Base-by-base conservation (phyloP, 53 echinoderm and acorn worm genomes). In the Echinometra lucunter region DNA sequence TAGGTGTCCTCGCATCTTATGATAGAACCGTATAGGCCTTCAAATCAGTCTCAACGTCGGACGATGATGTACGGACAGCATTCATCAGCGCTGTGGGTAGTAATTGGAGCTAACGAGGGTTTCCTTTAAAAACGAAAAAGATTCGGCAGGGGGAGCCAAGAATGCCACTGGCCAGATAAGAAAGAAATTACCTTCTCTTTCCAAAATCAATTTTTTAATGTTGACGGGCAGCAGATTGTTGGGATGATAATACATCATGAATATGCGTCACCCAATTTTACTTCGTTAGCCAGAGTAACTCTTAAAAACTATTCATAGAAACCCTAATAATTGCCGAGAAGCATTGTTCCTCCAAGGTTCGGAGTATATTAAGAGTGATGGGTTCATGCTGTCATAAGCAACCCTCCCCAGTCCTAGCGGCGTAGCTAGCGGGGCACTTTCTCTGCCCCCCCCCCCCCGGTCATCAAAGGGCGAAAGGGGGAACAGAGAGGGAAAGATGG, bases 341-440 rank as follows among this genome's bases (percentile, higher is more conserved):
- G 78, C 78, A 78, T 78, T 78, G 78, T 78, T 78, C 37, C 78
- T 42, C 78, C 78, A 78, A 78, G 78, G 78, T 78, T 78, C 42
- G 42, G 21, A 1, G 37, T 38, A 78, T 38, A 78, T 78, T 78
- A 78, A 38, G 78, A 78, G 78, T 78, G 78, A 78, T 78, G 42
- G 19, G 78, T 23, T 78, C 40, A 78, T 38, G 78, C 78, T 78
- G 78, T 78, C 42, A 38, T 38, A 15, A 4, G 6, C 37, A 2
- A 72, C 32, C 72, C n/a, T n/a, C n/a, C n/a, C n/a, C n/a, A n/a
- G n/a, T n/a, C n/a, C n/a, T n/a, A n/a, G n/a, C n/a, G n/a, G n/a
- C n/a, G n/a, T n/a, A n/a, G n/a, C n/a, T n/a, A n/a, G n/a, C n/a
- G n/a, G n/a, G n/a, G n/a, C n/a, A n/a, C n/a, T n/a, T n/a, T n/a